Percentiles rank a stretch among this genome's conserved stretches.
These are phyloP conservation scores for Idaea dimidiata DNA, from an alignment of 2,888 invertebrate genomes.

Conservation along the genomic window DNA sequence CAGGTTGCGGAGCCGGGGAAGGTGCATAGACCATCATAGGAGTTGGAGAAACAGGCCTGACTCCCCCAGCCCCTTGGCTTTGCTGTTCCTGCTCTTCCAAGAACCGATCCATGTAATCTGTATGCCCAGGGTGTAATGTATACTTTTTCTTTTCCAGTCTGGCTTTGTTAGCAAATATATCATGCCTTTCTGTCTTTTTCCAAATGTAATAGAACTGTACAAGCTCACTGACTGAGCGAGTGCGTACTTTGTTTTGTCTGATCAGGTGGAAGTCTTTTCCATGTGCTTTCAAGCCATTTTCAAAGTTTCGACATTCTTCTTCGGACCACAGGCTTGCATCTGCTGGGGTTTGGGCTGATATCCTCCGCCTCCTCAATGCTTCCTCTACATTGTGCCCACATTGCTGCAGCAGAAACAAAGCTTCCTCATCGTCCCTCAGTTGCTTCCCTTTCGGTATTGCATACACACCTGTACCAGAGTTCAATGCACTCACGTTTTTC, in stretches of 20 bases:
- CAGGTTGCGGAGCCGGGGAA: conserved; percentile 67
- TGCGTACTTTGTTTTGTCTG: conserved; percentile 95
- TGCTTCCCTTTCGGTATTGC: conserved; percentile 87
- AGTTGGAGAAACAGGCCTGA: conserved; percentile 79
- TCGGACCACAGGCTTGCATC: conserved; percentile 96
- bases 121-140: conserved; percentile 93
- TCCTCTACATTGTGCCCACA: conserved; percentile 98
- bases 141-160: conserved; percentile 96
- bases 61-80: conserved; percentile 83
- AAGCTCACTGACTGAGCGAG: conserved; percentile 96
- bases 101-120: conserved; percentile 96
- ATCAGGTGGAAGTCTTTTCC: conserved; percentile 98
- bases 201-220: conserved; percentile 98
- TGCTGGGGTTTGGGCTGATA: conserved; percentile 85
- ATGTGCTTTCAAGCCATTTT: conserved; percentile 94
- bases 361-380: conserved; percentile 89
- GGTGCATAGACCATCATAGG: conserved; percentile 81
- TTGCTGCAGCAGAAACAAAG: conserved; percentile 93
- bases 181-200: conserved; percentile 99
- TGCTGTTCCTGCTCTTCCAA: conserved; percentile 94
- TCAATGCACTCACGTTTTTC: conserved; percentile 80
- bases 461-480: conserved; percentile 62
- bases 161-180: conserved; percentile 93
- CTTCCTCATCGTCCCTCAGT: conserved; percentile 93
- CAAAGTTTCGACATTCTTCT: conserved; percentile 98